A percentile compares a stretch with the other conserved stretches of the same genome.
Conservation (phyloP, 1,140 invertebrate species). For the Eumaeus atala region DNA sequence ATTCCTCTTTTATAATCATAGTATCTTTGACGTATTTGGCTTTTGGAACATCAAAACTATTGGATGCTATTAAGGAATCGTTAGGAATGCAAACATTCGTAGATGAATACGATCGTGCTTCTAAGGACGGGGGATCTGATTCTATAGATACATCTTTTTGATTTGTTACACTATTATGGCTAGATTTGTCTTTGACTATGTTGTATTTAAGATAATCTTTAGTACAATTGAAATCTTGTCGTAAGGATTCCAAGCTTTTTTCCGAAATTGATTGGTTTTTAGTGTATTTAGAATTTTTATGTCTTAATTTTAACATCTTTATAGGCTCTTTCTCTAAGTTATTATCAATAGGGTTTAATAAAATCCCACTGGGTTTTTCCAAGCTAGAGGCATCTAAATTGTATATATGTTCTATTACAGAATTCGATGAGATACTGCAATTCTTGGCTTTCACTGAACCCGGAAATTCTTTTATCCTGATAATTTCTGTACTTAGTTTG, state of each 20-base stretch:
- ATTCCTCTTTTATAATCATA: slow-evolving; percentile 16
- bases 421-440: slow-evolving; percentile 46
- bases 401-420: slow-evolving; percentile 49
- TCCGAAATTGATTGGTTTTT: slow-evolving; percentile 39
- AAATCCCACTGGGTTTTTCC: slow-evolving; percentile 28
- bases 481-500: no score
- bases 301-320: slow-evolving; percentile 26
- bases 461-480: not conserved
- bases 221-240: slow-evolving; percentile 37
- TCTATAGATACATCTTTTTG: slow-evolving; percentile 47
- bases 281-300: slow-evolving; percentile 29
- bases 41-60: not conserved
- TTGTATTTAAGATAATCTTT: slow-evolving; percentile 33
- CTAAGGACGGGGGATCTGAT: slow-evolving; percentile 49
- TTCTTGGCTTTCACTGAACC: slow-evolving; percentile 15
- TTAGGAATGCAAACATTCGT: slow-evolving; percentile 34
- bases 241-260: slow-evolving; percentile 44
- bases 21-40: slow-evolving; percentile 12
- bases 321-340: slow-evolving; percentile 46
- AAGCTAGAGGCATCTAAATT: slow-evolving; percentile 47
- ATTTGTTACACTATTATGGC: slow-evolving; percentile 24
- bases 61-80: slow-evolving; percentile 12
- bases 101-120: slow-evolving; percentile 37
- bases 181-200: slow-evolving; percentile 26
- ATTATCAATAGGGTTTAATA: slow-evolving; percentile 43